Percentiles rank a stretch among this genome's conserved stretches.
These are phyloP conservation scores for Acropora tenuis DNA, from an alignment of 64 coral and sea anemone species.

Conservation along the genomic window DNA sequence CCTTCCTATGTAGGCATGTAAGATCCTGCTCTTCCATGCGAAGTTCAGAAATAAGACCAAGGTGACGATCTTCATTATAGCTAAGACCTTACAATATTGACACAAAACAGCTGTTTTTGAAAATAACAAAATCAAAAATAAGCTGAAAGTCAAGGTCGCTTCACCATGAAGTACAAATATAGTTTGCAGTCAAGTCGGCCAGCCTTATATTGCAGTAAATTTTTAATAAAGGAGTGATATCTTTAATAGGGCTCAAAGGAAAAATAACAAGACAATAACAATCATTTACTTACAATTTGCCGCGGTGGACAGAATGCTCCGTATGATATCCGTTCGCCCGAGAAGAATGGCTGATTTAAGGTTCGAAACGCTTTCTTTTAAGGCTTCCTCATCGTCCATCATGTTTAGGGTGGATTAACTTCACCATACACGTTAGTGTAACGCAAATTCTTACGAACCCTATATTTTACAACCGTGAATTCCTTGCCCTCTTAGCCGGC, in stretches of 20 bases:
- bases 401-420: slow-evolving; percentile 12
- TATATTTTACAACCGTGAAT: too few species aligned
- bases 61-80: too few species aligned
- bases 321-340: slow-evolving; percentile 88
- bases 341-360: slow-evolving; percentile 92
- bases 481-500: too few species aligned
- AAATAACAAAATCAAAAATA: not conserved
- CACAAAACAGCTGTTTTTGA: too few species aligned
- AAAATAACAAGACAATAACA: not conserved
- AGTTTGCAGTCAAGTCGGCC: too few species aligned
- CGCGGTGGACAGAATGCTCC: slow-evolving; percentile 92
- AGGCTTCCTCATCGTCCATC: slow-evolving; percentile 90
- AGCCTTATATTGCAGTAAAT: too few species aligned
- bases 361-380: slow-evolving; percentile 94
- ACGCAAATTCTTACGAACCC: too few species aligned
- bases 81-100: too few species aligned
- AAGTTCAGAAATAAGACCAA: too few species aligned
- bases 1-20: too few species aligned
- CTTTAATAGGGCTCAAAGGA: not conserved
- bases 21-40: too few species aligned
- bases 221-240: not conserved
- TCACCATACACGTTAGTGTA: not conserved
- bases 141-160: not conserved
- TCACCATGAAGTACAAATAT: too few species aligned
- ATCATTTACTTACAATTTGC: slow-evolving; percentile 84